Evolutionary conservation across 2,888 invertebrate genomes (phyloP).

Genomic region (Tachina fera): DNA sequence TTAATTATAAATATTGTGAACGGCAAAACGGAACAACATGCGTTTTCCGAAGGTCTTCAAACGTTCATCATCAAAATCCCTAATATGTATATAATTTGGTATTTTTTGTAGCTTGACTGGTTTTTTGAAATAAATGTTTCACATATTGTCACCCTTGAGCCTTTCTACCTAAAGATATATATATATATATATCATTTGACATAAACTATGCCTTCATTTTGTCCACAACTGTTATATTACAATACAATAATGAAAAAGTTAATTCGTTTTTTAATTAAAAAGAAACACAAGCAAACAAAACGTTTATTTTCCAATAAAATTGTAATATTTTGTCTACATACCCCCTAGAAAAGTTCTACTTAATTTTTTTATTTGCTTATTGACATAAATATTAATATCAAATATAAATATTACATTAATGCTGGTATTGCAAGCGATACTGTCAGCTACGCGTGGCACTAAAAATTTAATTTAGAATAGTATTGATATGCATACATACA

Average conservation of each 20-base stretch:
- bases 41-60: too few relatives aligned
- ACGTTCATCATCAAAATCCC: too few relatives aligned
- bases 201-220: not conserved
- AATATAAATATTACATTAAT: conserved; percentile 34
- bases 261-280: conserved; percentile 74
- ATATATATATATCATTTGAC: too few relatives aligned
- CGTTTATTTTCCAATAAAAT: conserved; percentile 68
- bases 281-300: conserved; percentile 71
- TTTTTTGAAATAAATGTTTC: too few relatives aligned
- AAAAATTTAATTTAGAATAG: not conserved
- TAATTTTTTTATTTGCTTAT: conserved; percentile 22
- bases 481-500: not conserved
- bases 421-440: not conserved
- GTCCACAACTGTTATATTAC: not conserved
- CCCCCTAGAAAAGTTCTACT: conserved; percentile 17
- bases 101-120: too few relatives aligned
- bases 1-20: too few relatives aligned
- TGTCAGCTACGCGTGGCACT: not conserved
- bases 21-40: too few relatives aligned
- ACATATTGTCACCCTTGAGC: too few relatives aligned
- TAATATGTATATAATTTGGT: too few relatives aligned
- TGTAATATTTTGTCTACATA: conserved; percentile 25
- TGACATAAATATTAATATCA: conserved; percentile 39
- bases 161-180: too few relatives aligned
- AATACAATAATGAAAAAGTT: conserved; percentile 37